Conservation (phyloP, 2,113 vertebrate species). For the Myotis davidii region DNA sequence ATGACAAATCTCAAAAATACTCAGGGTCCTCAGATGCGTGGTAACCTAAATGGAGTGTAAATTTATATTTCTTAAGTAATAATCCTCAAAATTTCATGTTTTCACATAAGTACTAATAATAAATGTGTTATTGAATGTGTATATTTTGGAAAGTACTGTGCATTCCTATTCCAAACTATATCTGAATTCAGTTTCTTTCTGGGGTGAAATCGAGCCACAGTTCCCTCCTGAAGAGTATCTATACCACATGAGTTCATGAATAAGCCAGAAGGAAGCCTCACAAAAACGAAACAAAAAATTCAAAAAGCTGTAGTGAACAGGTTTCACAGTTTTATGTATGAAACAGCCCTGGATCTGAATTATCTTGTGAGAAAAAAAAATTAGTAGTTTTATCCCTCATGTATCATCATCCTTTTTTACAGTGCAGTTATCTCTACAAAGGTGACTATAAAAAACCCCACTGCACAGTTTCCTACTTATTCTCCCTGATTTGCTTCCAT, state of each 20-base stretch:
- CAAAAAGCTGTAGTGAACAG: constrained; percentile 15
- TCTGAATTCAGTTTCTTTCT: constrained; percentile 51
- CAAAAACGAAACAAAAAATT: constrained; percentile 50
- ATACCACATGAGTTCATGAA: constrained; percentile 34
- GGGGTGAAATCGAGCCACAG: neutral
- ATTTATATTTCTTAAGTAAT: constrained; percentile 16
- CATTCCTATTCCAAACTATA: neutral
- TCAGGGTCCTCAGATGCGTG: neutral
- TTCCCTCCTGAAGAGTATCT: constrained; percentile 21
- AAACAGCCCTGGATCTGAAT: constrained; percentile 25
- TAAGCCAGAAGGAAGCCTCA: constrained; percentile 56
- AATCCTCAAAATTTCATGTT: constrained; percentile 4
- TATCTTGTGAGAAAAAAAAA: constrained; percentile 33
- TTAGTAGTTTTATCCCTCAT: constrained; percentile 21
- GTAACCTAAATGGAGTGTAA: neutral
- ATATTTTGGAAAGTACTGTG: constrained; percentile 1
- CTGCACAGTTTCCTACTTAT: neutral
- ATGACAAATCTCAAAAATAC: constrained; percentile 40
- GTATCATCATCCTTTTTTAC: constrained; percentile 18
- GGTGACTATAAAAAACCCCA: neutral
- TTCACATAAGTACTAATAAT: neutral
- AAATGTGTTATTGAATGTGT: neutral
- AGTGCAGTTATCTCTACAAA: constrained; percentile 13
- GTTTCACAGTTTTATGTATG: constrained; percentile 43
- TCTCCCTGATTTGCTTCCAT: constrained; percentile 37